Conservation (phyloP, 2,888 invertebrate species). For the Melinaea menophilus region DNA sequence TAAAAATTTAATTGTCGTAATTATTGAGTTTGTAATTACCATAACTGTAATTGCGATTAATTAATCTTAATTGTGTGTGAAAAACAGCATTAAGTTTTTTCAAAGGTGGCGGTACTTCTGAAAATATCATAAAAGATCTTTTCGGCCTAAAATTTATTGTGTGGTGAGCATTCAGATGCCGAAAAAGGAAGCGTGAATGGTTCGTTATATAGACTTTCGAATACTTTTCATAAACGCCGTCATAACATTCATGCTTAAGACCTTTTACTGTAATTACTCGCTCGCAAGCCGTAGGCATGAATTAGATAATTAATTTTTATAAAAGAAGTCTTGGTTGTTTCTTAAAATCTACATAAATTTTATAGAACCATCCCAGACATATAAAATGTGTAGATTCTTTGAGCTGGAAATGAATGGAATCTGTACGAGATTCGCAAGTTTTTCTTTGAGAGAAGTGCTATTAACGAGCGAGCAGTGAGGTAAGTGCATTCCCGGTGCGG, state of each 20-base stretch:
- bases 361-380: slow-evolving; percentile 29
- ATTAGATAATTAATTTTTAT: slow-evolving; percentile 72
- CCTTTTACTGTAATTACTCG: slow-evolving; percentile 75
- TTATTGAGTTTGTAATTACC: slow-evolving; percentile 7
- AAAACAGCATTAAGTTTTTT: slow-evolving; percentile 31
- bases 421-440: slow-evolving; percentile 22
- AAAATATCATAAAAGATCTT: slow-evolving; percentile 49
- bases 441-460: slow-evolving; percentile 25
- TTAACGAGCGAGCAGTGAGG: slow-evolving; percentile 1
- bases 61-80: slow-evolving; percentile 32
- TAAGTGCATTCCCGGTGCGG: background rate
- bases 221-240: slow-evolving; percentile 76
- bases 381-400: slow-evolving; percentile 29
- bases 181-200: slow-evolving; percentile 56
- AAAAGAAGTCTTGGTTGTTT: slow-evolving; percentile 67
- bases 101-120: slow-evolving; percentile 32
- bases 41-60: slow-evolving; percentile 27
- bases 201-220: slow-evolving; percentile 56
- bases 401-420: slow-evolving; percentile 23
- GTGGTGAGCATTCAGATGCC: slow-evolving; percentile 62
- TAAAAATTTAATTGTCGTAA: background rate
- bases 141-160: slow-evolving; percentile 58
- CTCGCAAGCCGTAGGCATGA: slow-evolving; percentile 54
- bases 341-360: slow-evolving; percentile 46
- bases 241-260: slow-evolving; percentile 76